phyloP scores from a whole-genome alignment of 2,113 vertebrate genomes.

The Pachycephala philippinensis region DNA sequence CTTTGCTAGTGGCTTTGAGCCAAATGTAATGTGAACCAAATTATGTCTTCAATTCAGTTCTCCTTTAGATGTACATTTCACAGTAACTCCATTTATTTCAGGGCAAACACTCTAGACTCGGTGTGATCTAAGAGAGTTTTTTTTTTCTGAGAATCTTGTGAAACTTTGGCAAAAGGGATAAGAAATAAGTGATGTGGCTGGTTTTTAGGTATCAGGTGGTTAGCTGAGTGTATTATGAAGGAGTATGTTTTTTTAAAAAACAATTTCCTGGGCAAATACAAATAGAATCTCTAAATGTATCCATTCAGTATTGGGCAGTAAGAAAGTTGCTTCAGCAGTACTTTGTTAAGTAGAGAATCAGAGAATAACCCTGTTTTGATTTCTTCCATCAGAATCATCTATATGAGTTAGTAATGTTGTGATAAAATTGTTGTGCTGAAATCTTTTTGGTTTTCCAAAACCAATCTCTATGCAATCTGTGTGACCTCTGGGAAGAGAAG shows the following conservation, averaged over 20 bases:
- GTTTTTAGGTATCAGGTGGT: neutral
- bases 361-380: constrained; percentile 45
- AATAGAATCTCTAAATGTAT: neutral
- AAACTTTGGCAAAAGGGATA: neutral
- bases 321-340: neutral
- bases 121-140: neutral
- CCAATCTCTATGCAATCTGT: constrained; percentile 33
- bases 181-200: neutral
- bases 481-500: constrained; percentile 42
- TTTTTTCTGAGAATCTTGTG: neutral
- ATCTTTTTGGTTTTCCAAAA: constrained; percentile 46
- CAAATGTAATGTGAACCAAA: neutral
- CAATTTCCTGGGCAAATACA: neutral
- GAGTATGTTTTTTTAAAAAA: neutral
- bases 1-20: neutral
- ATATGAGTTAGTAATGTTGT: constrained; percentile 38
- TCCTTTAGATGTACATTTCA: neutral
- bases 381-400: constrained; percentile 53
- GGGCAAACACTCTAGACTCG: neutral
- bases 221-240: neutral
- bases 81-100: neutral
- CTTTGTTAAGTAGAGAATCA: neutral
- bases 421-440: constrained; percentile 38
- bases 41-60: neutral
- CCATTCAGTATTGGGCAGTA: neutral